Conservation (phyloP, 2,797 vertebrate species). For the Diplodus puntazzo region DNA sequence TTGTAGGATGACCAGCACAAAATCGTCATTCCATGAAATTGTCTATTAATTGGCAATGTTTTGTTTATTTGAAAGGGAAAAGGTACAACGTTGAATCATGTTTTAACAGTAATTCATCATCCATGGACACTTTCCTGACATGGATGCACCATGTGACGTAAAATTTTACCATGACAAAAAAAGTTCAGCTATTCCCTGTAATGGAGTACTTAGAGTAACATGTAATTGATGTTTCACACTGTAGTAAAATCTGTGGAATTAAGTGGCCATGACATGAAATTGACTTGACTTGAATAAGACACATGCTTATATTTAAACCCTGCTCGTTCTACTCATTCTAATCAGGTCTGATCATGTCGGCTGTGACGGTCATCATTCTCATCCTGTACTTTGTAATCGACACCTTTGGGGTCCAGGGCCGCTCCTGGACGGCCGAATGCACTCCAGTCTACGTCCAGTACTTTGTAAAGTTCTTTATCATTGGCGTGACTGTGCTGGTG, state of each 20-base stretch:
- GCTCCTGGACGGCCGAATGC: constrained; percentile 90
- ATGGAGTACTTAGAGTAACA: not conserved
- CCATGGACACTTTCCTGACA: no score
- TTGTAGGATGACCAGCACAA: no score
- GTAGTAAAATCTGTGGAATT: not conserved
- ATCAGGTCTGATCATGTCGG: constrained; percentile 96
- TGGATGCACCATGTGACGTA: not conserved
- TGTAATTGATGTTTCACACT: not conserved
- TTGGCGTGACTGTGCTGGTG: constrained; percentile 95
- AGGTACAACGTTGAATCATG: no score
- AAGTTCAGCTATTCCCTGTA: not conserved
- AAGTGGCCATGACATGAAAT: no score
- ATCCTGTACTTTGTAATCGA: constrained; percentile 96
- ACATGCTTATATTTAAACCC: not conserved
- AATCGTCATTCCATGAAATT: no score
- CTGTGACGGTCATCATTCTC: constrained; percentile 95
- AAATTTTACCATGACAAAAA: not conserved
- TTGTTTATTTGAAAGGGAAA: no score
- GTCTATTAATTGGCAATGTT: no score
- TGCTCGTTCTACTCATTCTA: not conserved
- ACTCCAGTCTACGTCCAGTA: constrained; percentile 97
- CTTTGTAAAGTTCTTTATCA: constrained; percentile 99
- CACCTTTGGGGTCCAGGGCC: constrained; percentile 90
- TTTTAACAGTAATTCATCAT: no score
- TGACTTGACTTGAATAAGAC: not conserved